Conservation (phyloP, 1,140 invertebrate genomes). For the Cotesia chilonis region DNA sequence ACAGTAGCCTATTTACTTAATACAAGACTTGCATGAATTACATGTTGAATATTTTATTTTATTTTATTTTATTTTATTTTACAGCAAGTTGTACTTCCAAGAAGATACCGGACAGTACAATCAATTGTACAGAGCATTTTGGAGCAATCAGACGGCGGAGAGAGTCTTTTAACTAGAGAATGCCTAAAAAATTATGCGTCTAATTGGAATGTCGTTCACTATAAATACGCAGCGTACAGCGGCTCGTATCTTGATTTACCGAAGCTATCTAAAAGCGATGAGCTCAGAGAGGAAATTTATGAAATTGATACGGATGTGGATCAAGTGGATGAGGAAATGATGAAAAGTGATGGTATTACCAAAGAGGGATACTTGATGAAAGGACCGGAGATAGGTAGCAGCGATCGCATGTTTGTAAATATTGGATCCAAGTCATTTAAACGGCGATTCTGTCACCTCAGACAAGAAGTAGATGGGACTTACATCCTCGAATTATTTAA, state of each 20-base stretch:
- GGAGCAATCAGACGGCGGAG: constrained; percentile 54
- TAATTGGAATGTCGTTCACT: constrained; percentile 87
- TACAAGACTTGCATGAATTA: neutral
- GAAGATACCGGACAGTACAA: constrained; percentile 78
- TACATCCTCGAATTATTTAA: constrained; percentile 92
- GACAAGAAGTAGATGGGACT: constrained; percentile 88
- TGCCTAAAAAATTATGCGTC: constrained; percentile 86
- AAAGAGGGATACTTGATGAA: constrained; percentile 91
- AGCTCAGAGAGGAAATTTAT: constrained; percentile 83
- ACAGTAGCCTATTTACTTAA: neutral
- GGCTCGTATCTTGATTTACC: constrained; percentile 86
- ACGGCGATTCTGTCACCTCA: constrained; percentile 85
- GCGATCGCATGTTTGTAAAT: constrained; percentile 85
- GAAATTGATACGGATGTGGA: constrained; percentile 88
- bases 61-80: constrained; percentile 28
- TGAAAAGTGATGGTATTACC: constrained; percentile 76
- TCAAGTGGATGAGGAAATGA: constrained; percentile 76
- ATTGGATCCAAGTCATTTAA: constrained; percentile 91
- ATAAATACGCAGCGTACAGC: constrained; percentile 87
- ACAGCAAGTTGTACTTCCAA: constrained; percentile 81
- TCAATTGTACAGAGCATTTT: constrained; percentile 70
- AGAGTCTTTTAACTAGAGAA: constrained; percentile 82
- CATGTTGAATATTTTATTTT: constrained; percentile 22
- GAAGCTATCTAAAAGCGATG: constrained; percentile 71
- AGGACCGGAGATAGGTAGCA: constrained; percentile 82